Evolutionary conservation across 2,797 vertebrate genomes (phyloP).

Genomic region (Clarias pachynema): DNA sequence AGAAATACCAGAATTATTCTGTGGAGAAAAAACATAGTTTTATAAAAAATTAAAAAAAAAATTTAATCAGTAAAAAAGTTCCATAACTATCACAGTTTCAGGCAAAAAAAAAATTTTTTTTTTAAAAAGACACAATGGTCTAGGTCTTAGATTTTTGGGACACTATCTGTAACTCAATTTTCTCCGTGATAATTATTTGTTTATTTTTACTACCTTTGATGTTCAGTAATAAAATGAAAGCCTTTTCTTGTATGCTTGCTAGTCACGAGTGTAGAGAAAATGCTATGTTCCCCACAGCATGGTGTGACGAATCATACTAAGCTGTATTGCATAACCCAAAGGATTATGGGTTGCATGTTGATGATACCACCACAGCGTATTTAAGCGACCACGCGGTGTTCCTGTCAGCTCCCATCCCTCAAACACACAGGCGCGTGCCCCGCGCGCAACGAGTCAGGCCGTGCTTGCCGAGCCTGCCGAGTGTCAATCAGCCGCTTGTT

Average conservation of each 20-base stretch:
- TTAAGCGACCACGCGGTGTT: constrained; percentile 26
- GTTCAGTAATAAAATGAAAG: background rate
- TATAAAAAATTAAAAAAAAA: no score
- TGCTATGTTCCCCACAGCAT: background rate
- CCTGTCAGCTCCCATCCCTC: constrained; percentile 58
- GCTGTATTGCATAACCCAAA: constrained; percentile 22
- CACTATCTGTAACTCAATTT: no score
- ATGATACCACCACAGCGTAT: background rate
- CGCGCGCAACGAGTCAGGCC: background rate
- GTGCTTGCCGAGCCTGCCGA: background rate
- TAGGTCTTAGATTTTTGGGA: no score
- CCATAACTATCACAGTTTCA: no score
- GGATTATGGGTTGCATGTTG: constrained; percentile 16
- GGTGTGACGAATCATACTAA: background rate
- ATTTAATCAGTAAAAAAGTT: no score
- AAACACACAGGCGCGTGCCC: background rate
- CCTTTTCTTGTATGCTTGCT: background rate
- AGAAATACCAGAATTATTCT: no score
- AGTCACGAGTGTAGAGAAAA: background rate
- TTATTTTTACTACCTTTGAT: background rate
- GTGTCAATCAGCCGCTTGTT: constrained; percentile 57
- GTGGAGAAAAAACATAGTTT: no score
- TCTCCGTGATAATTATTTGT: no score
- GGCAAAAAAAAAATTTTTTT: no score
- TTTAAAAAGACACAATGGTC: no score